Percentiles rank a stretch among this genome's conserved stretches.
phyloP scores from a whole-genome alignment of 2,888 invertebrate species.

The Heliothis peltigera region DNA sequence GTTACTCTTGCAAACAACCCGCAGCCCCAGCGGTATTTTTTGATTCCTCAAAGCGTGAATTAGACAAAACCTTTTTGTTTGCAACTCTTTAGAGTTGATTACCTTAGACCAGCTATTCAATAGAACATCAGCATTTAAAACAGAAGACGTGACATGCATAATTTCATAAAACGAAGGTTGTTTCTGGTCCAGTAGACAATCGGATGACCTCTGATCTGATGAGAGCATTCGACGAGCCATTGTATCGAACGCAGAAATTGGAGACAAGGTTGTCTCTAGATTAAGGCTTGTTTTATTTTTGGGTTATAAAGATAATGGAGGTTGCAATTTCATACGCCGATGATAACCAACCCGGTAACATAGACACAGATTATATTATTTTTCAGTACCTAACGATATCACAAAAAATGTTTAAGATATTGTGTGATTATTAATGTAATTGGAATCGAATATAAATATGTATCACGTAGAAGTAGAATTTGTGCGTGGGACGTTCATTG shows the following conservation, averaged over 20 bases:
- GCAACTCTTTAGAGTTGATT: constrained; percentile 15
- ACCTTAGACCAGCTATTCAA: constrained; percentile 19
- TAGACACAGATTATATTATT: too few relatives aligned
- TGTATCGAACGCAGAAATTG: constrained; percentile 20
- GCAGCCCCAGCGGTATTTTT: too few relatives aligned
- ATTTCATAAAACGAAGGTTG: constrained; percentile 20
- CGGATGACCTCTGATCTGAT: constrained; percentile 20
- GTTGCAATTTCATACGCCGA: background rate
- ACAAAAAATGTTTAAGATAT: too few relatives aligned
- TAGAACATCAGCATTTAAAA: constrained; percentile 5
- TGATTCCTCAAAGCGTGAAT: too few relatives aligned
- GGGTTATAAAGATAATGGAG: constrained; percentile 1
- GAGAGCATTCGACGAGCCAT: constrained; percentile 18
- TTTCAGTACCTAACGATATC: too few relatives aligned
- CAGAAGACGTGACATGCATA: constrained; percentile 37
- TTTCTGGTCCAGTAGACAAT: constrained; percentile 6
- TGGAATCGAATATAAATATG: too few relatives aligned
- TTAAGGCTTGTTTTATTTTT: constrained; percentile 3
- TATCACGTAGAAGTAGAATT: too few relatives aligned
- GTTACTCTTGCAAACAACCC: too few relatives aligned
- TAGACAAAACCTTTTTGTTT: constrained; percentile 23
- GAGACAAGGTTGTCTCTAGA: constrained; percentile 26
- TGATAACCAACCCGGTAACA: too few relatives aligned
- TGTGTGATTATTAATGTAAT: too few relatives aligned
- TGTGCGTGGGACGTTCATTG: too few relatives aligned